Evolutionary conservation across 1,140 invertebrate genomes (phyloP), one percentile per base, ranked within the genome.

Genomic region (Lepidurus arcticus): DNA sequence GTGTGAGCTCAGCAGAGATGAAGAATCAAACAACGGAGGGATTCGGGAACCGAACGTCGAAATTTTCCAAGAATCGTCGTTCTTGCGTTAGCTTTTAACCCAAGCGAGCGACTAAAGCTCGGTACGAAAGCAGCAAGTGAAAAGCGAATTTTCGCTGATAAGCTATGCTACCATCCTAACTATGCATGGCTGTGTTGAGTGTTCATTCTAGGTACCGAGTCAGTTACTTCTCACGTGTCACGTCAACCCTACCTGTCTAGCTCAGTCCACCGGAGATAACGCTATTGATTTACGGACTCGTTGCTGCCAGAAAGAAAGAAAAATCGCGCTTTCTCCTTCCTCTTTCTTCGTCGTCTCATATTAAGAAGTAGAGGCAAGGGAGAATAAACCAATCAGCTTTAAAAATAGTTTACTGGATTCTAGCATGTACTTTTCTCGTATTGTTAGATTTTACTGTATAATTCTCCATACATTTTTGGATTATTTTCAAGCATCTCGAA

Each of bases 181-280:
- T 21, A 65, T 65, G 53, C 7, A 3, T 7, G 53, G 53, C n/a
- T 65, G 53, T 8, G 53, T 13, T 65, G 47, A 65, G 21, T n/a
- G 53, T 65, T 65, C 45, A 21, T 21, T 65, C 53, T 1, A 7
- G 16, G 13, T n/a, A 65, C 4, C 16, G 53, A 65, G 21, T 65
- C 53, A 21, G 53, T 21, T 65, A n/a, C 53, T n/a, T 65, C n/a
- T n/a, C n/a, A n/a, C 53, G 53, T 65, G 53, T 65, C 53, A 65
- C 53, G 21, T 65, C 53, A 65, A 65, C 21, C 21, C 53, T 21
- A 65, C 53, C 53, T 65, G 53, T 65, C 53, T 65, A 21, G 53
- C 13, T 65, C 53, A 65, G 53, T 65, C 53, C 53, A 65, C 53
- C 53, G 16, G 53, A 65, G 53, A 65, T 65, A 65, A 65, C 53